phyloP scores from a whole-genome alignment of 2,888 invertebrate species.

The Auanema freiburgensis region DNA sequence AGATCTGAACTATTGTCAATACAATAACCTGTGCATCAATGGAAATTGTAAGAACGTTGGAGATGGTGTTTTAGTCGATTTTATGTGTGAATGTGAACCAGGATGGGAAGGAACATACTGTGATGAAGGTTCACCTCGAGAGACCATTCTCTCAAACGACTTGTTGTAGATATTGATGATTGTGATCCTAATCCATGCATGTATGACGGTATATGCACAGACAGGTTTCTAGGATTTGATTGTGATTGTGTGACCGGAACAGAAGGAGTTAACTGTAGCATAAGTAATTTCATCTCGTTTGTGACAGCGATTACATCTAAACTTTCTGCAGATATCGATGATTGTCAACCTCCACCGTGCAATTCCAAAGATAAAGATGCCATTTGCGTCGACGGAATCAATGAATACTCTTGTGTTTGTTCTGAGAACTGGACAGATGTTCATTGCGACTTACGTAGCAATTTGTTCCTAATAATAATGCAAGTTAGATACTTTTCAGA shows the following conservation, averaged over 20 bases:
- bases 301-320: too few relatives aligned
- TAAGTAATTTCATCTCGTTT: constrained; percentile 17
- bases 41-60: constrained; percentile 24
- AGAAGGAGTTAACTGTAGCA: constrained; percentile 19
- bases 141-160: too few relatives aligned
- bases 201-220: constrained; percentile 28
- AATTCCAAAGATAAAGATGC: constrained; percentile 13
- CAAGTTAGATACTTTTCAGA: constrained; percentile 11
- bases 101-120: constrained; percentile 34
- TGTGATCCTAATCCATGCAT: constrained; percentile 27
- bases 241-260: constrained; percentile 30
- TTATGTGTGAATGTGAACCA: constrained; percentile 27
- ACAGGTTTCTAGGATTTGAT: constrained; percentile 17
- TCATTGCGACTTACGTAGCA: constrained; percentile 31
- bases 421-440: constrained; percentile 33
- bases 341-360: constrained; percentile 3
- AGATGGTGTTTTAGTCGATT: constrained; percentile 18
- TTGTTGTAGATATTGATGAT: constrained; percentile 28
- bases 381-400: constrained; percentile 13
- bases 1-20: constrained; percentile 30
- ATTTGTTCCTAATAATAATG: not conserved
- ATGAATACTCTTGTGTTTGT: constrained; percentile 32
- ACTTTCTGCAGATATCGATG: not conserved
- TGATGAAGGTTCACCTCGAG: constrained; percentile 35
- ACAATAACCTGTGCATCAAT: constrained; percentile 32